Evolutionary conservation across 2,113 vertebrate species (phyloP), one percentile per base, ranked within the genome.

Genomic region (Glaucomys volans): DNA sequence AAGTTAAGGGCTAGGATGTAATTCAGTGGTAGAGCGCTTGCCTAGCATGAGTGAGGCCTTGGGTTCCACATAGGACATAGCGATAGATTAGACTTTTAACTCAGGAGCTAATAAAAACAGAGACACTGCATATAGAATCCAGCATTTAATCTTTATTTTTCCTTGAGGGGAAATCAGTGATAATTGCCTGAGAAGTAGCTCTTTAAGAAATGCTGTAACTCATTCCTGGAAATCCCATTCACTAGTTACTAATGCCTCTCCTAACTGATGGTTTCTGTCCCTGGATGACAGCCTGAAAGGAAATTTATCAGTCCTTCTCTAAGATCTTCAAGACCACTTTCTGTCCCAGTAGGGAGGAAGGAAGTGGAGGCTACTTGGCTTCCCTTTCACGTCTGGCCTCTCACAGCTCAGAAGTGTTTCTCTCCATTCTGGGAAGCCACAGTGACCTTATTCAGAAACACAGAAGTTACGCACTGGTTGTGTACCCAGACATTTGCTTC

Each of bases 41-140:
- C 57, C 57, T 59, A 59, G 57, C 57, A 59, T 9, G 57, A 59
- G 57, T 59, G 57, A 26, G 20, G 20, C 57, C 20, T 8, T 26
- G 57, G 57, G 24, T 59, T 77, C 24, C 77, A 37, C 79, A 18
- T n/a, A 90, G 40, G 28, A 77, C 32, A 72, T 28, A 32, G 1
- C 82, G 12, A 37, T 69, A 66, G 13, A 26, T 92, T 44, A 90
- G 86, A 77, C 42, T 72, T 88, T 72, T 79, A 92, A 90, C 44
- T 90, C 69, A 77, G 47, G 22, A 64, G 28, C 77, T 88, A 75
- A 37, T 17, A 89, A 90, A 75, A 22, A 75, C 35, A 93, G 35
- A 93, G 35, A 47, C 26, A 64, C 26, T 50, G 7, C 75, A 62
- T 37, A 32, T 47, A 50, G 26, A n/a, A 44, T 80, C 30, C 30